phyloP scores from a whole-genome alignment of 2,888 invertebrate genomes.

The Oegoconia quadripuncta region DNA sequence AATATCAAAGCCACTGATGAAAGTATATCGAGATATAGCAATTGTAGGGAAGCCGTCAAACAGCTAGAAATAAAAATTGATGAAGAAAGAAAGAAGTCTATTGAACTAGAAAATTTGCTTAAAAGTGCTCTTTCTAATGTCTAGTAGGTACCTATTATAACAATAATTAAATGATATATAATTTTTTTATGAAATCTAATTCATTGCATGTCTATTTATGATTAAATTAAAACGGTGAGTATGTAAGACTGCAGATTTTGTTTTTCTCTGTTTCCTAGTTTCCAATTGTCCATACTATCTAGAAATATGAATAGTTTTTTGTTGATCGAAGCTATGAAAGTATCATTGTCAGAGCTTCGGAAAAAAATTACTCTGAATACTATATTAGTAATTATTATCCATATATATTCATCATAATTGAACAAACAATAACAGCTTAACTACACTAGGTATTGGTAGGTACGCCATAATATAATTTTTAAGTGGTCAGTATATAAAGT shows the following conservation, averaged over 20 bases:
- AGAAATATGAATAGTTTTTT: too few species aligned
- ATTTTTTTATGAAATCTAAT: slow-evolving; percentile 8
- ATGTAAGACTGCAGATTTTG: neutral
- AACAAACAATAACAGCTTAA: too few species aligned
- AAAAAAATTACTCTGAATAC: too few species aligned
- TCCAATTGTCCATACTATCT: too few species aligned
- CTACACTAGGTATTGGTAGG: too few species aligned
- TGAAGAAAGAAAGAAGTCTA: slow-evolving; percentile 61
- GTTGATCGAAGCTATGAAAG: too few species aligned
- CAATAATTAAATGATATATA: too few species aligned
- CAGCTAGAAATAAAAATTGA: slow-evolving; percentile 70
- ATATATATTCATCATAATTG: too few species aligned
- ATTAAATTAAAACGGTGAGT: slow-evolving; percentile 19
- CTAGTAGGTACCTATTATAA: slow-evolving; percentile 20
- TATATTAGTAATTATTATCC: too few species aligned
- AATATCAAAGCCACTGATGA: slow-evolving; percentile 50
- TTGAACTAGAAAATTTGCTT: slow-evolving; percentile 69
- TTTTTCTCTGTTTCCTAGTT: neutral
- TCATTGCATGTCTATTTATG: slow-evolving; percentile 25
- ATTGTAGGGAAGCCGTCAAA: slow-evolving; percentile 56
- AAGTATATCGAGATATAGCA: slow-evolving; percentile 48
- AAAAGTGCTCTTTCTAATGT: slow-evolving; percentile 59
- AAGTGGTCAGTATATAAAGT: too few species aligned
- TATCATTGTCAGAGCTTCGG: too few species aligned
- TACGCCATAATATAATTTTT: too few species aligned